phyloP scores from a whole-genome alignment of 2,888 invertebrate genomes.

The Graphium colonna region DNA sequence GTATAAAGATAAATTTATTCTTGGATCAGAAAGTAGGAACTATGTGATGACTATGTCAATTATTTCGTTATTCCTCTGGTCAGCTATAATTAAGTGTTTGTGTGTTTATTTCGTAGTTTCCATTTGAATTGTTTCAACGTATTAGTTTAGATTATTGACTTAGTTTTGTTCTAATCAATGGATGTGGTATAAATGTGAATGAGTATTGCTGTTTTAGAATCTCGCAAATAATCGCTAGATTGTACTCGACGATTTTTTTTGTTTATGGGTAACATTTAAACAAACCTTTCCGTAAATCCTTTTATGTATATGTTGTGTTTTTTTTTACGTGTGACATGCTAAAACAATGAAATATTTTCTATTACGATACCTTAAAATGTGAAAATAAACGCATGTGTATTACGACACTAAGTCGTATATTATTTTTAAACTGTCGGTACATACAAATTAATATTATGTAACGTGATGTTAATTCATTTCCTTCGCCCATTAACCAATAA shows the following conservation, averaged over 20 bases:
- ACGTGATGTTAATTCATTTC: too few species aligned
- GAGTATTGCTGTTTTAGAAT: slow-evolving; percentile 69
- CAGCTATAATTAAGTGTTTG: slow-evolving; percentile 46
- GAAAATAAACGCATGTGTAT: too few species aligned
- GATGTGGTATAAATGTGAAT: slow-evolving; percentile 73
- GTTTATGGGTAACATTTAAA: not conserved
- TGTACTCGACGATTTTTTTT: slow-evolving; percentile 46
- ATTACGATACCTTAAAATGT: too few species aligned
- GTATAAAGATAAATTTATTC: slow-evolving; percentile 51
- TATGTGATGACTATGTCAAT: slow-evolving; percentile 80
- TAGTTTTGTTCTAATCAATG: slow-evolving; percentile 66
- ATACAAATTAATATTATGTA: too few species aligned
- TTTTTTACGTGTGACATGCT: too few species aligned
- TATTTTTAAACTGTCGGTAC: too few species aligned
- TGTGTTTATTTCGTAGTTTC: slow-evolving; percentile 34
- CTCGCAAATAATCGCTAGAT: slow-evolving; percentile 48
- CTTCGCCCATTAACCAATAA: too few species aligned
- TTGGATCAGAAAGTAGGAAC: slow-evolving; percentile 69
- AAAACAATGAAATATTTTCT: too few species aligned
- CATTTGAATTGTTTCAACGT: slow-evolving; percentile 45
- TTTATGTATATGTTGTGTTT: not conserved
- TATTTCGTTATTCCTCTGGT: slow-evolving; percentile 70
- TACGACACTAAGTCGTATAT: too few species aligned
- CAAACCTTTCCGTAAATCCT: not conserved
- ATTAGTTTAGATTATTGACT: slow-evolving; percentile 57